These are phyloP conservation scores for Eupithecia pulchellata DNA, from an alignment of 2,888 invertebrate genomes.

Conservation along the genomic window DNA sequence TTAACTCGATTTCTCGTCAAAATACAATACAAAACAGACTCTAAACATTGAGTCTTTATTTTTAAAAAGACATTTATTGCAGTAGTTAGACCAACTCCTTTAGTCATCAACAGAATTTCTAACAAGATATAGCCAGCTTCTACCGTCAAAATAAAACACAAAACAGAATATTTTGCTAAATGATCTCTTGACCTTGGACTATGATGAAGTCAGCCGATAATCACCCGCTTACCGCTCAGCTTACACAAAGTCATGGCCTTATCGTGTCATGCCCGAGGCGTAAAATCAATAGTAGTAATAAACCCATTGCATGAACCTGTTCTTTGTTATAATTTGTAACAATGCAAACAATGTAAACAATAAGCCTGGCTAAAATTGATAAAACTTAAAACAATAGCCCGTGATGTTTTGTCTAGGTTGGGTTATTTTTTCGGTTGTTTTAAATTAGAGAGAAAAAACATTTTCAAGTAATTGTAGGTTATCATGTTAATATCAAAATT, in stretches of 20 bases:
- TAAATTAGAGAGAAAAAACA: background rate
- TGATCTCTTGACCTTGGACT: background rate
- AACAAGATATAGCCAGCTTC: background rate
- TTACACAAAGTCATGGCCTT: constrained; percentile 8
- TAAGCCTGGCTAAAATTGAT: constrained; percentile 27
- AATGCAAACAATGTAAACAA: constrained; percentile 38
- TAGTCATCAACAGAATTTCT: background rate
- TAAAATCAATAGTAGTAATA: constrained; percentile 31
- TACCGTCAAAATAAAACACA: background rate
- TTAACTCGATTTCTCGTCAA: background rate
- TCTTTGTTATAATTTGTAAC: constrained; percentile 37
- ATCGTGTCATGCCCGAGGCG: constrained; percentile 17
- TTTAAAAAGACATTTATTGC: no score
- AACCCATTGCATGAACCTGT: constrained; percentile 25
- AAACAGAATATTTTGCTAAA: background rate
- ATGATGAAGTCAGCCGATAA: background rate
- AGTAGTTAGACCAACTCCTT: background rate
- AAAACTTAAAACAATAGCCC: constrained; percentile 34
- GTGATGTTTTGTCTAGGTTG: constrained; percentile 28
- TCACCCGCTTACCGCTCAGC: constrained; percentile 15
- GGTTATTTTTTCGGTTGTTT: constrained; percentile 11
- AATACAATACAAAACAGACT: background rate
- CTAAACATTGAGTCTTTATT: no score
- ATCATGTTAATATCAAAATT: no score
- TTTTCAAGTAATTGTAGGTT: background rate